Evolutionary conservation across 2,113 vertebrate species (phyloP).

Genomic region (Axis porcinus): DNA sequence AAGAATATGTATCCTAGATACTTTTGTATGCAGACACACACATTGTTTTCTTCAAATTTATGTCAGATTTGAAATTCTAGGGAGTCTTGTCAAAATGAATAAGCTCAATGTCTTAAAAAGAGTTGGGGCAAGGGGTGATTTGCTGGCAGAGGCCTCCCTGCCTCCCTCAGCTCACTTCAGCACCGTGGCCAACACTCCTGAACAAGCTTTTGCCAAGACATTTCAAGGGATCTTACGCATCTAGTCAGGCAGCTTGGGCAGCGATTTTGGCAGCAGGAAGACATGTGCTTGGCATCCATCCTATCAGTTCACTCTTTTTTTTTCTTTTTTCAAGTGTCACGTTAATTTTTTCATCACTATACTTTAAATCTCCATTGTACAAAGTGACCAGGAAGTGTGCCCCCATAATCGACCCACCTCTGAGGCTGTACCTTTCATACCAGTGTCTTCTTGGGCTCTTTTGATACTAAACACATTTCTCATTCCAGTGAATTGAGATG

Average conservation of each 20-base stretch:
- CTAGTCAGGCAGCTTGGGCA: constrained; percentile 39
- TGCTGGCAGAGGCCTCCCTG: background rate
- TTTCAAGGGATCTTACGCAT: constrained; percentile 42
- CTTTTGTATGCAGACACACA: background rate
- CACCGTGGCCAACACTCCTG: constrained; percentile 69
- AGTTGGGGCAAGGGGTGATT: background rate
- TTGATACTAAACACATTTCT: constrained; percentile 77
- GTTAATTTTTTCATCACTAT: constrained; percentile 92
- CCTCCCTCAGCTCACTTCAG: constrained; percentile 42
- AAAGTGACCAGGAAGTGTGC: constrained; percentile 88
- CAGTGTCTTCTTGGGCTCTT: constrained; percentile 86
- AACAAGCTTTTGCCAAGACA: constrained; percentile 47
- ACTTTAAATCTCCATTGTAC: constrained; percentile 93
- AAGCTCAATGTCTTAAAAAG: background rate
- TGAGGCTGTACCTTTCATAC: constrained; percentile 86
- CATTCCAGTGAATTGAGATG: constrained; percentile 83
- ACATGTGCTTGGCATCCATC: background rate
- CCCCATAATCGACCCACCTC: constrained; percentile 86
- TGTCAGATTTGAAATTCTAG: background rate
- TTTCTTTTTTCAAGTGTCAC: constrained; percentile 87
- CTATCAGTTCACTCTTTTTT: background rate
- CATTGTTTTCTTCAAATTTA: background rate
- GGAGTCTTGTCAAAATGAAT: constrained; percentile 42
- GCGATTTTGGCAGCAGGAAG: constrained; percentile 33
- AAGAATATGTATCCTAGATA: background rate